These are phyloP conservation scores for Hypsibius dujardini DNA, from an alignment of 1,140 invertebrate species.

Conservation along the genomic window DNA sequence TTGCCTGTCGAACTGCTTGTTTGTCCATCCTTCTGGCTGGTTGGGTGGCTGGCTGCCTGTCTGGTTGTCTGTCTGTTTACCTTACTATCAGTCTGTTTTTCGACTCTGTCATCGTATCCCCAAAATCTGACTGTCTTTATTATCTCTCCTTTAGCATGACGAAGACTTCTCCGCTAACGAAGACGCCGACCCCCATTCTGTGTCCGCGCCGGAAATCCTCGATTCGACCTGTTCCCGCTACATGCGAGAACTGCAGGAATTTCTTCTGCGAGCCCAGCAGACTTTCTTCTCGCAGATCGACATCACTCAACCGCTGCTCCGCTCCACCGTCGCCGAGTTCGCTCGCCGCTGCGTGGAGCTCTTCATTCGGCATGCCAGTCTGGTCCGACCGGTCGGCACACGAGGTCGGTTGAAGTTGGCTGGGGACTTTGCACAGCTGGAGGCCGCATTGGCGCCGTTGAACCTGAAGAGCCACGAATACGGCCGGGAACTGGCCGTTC, in stretches of 20 bases:
- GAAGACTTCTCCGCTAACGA: slow-evolving; percentile 55
- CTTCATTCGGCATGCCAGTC: slow-evolving; percentile 64
- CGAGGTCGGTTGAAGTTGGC: slow-evolving; percentile 59
- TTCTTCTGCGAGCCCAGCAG: slow-evolving; percentile 50
- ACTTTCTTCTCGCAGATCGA: slow-evolving; percentile 24
- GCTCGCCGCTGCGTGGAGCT: slow-evolving; percentile 62
- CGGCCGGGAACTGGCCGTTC: slow-evolving; percentile 17
- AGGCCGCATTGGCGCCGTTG: slow-evolving; percentile 45
- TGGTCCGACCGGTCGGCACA: slow-evolving; percentile 58
- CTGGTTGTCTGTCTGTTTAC: too few species aligned
- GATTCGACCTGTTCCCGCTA: slow-evolving; percentile 51
- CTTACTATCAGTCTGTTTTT: too few species aligned
- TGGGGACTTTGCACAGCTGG: slow-evolving; percentile 59
- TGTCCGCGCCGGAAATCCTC: slow-evolving; percentile 21
- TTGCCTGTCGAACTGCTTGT: too few species aligned
- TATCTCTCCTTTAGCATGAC: slow-evolving; percentile 40
- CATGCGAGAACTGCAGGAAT: slow-evolving; percentile 76
- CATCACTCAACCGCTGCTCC: slow-evolving; percentile 22
- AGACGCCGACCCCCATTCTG: not conserved
- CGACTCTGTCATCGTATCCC: too few species aligned
- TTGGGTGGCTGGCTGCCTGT: too few species aligned
- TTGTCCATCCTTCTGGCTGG: too few species aligned
- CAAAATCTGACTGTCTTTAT: too few species aligned
- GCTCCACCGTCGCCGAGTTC: slow-evolving; percentile 39
- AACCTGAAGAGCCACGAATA: not conserved